Evolutionary conservation across 1,140 invertebrate species (phyloP), one percentile per base, ranked within the genome.

Genomic region (Lucilia cuprina): DNA sequence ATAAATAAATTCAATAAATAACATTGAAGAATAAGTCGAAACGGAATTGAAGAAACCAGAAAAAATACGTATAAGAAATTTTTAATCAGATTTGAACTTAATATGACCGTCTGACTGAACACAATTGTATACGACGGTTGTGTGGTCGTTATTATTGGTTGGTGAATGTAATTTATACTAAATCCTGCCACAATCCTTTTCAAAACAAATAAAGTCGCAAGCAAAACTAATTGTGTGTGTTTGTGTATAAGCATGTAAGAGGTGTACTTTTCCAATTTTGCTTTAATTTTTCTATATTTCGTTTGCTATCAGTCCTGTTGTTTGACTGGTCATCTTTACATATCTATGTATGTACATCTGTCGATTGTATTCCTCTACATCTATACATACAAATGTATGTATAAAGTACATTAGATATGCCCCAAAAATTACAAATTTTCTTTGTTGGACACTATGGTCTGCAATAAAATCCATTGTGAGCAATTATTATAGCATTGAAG

Each of bases 131-230:
- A 0, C 41, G 7, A 55, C 17, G 17, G 7, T 12, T 55, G 17
- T 55, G 7, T 13, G 50, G 50, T 55, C 17, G 4, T 4, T 55
- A 55, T 55, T 55, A 13, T 55, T 13, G 50, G 50, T 14, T 55
- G 13, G 50, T 17, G 4, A 55, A 55, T 55, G 50, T 41, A 77
- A 77, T 77, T 55, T n/a, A 17, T 19, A 60, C 47, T 55, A 55
- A 82, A 82, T 55, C 21, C 50, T 14, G 21, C 47, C 80, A 55
- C 47, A 82, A 55, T 82, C 80, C 80, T 55, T 82, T 82, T 55
- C 19, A 17, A 41, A 82, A 12, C 47, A 82, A 82, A 82, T 49
- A 47, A 19, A n/a, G 19, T 19, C 25, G n/a, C 34, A 47, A 77
- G 35, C 74, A 41, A 77, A 41, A 13, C 34, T 19, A 77, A 77